Evolutionary conservation across 2,888 invertebrate species (phyloP), one percentile per base, ranked within the genome.

Genomic region (Athalia circularis): DNA sequence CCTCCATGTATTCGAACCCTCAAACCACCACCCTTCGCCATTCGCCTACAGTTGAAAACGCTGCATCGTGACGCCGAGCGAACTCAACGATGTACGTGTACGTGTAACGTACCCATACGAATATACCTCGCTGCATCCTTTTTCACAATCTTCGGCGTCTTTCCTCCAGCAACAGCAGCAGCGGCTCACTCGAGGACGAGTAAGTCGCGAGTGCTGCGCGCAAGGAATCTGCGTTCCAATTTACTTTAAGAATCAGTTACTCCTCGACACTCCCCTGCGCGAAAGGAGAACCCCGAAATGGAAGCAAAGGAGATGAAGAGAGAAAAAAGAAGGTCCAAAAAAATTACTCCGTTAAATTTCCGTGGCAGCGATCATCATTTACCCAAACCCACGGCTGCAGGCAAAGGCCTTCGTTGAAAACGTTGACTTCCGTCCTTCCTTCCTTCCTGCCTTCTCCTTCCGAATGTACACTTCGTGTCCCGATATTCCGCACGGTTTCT

Each of bases 321-420:
- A 52, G 65, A 79, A 74, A 78, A 79, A 59, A 78, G 78, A 80
- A 81, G 79, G 78, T 77, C 84, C 82, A 83, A 86, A 88, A 88
- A 88, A 88, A 88, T 88, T 85, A 83, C 85, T 79, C 83, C 86
- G 86, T 83, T 88, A 87, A 88, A 88, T 88, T 88, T 84, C 80
- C 85, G 80, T 85, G 85, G 87, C 87, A 87, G 86, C 83, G 82
- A 84, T 85, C 84, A 88, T 87, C 86, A 87, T 87, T 88, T 87
- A 87, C 86, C 84, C 87, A 86, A 87, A 85, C 86, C 83, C 85
- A 82, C 79, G 52, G 9, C 29, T 29, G 29, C 29, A 29, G 48
- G 65, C 57, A 59, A 45, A 7, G 11, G 70, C 50, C 13, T 43
- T 45, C 15, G 5, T 5, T 15, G 47, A 13, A 57, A 48, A 45